A percentile compares a stretch with the other conserved stretches of the same genome.
These are phyloP conservation scores for Oreochromis niloticus DNA, from an alignment of 2,113 vertebrate species.

Conservation along the genomic window DNA sequence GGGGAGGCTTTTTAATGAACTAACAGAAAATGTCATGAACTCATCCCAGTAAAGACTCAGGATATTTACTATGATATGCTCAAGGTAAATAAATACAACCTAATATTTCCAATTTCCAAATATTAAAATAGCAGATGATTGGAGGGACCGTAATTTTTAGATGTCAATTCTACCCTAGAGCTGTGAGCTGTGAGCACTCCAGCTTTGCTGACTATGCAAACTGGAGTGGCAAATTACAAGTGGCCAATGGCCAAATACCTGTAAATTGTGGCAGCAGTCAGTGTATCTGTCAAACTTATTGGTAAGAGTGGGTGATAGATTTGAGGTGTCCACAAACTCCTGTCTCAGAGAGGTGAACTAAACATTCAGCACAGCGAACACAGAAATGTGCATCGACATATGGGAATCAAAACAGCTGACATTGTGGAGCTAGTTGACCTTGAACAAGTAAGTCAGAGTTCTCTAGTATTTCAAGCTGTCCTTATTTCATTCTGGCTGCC, in stretches of 20 bases:
- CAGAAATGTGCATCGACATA: slow-evolving; percentile 24
- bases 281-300: not conserved
- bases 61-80: not conserved
- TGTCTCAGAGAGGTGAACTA: not conserved
- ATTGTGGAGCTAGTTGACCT: slow-evolving; percentile 85
- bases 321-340: not conserved
- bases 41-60: not conserved
- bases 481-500: slow-evolving; percentile 81
- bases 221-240: not conserved
- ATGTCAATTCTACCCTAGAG: not conserved
- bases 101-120: not conserved
- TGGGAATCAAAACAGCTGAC: slow-evolving; percentile 75
- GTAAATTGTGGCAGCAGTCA: not conserved
- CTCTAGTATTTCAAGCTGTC: slow-evolving; percentile 82
- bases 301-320: not conserved
- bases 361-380: not conserved
- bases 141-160: not conserved
- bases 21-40: not conserved
- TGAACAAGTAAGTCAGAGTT: slow-evolving; percentile 79
- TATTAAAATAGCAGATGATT: not conserved
- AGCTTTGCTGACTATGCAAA: not conserved
- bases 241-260: not conserved
- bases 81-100: not conserved
- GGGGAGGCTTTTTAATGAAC: not conserved
- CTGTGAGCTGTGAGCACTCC: not conserved